Conservation (phyloP, 2,888 invertebrate genomes). For the Mythimna ferrago region DNA sequence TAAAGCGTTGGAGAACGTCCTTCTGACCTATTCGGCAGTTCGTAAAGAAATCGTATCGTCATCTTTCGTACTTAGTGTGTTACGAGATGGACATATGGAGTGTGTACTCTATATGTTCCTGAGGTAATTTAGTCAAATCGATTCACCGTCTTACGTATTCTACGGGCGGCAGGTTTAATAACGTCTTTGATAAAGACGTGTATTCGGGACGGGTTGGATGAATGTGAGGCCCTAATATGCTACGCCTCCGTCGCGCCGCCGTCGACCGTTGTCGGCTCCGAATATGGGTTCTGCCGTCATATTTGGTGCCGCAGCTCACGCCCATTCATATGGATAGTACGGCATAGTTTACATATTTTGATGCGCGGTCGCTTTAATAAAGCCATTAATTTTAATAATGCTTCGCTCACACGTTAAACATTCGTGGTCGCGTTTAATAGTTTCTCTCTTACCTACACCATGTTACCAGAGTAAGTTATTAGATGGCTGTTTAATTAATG, state of each 20-base stretch:
- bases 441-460: slow-evolving; percentile 63
- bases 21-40: slow-evolving; percentile 40
- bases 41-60: slow-evolving; percentile 45
- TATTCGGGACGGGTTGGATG: slow-evolving; percentile 79
- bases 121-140: slow-evolving; percentile 78
- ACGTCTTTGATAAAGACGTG: slow-evolving; percentile 85
- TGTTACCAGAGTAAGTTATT: slow-evolving; percentile 62
- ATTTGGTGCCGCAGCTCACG: slow-evolving; percentile 78
- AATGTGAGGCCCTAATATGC: slow-evolving; percentile 82
- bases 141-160: slow-evolving; percentile 77
- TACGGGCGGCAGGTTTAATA: slow-evolving; percentile 84
- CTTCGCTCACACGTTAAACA: slow-evolving; percentile 68
- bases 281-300: slow-evolving; percentile 82
- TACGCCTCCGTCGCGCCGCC: slow-evolving; percentile 75
- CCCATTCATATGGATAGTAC: slow-evolving; percentile 83
- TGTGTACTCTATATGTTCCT: slow-evolving; percentile 55
- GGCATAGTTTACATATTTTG: slow-evolving; percentile 85
- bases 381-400: slow-evolving; percentile 85
- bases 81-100: slow-evolving; percentile 51
- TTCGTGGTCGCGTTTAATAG: slow-evolving; percentile 69
- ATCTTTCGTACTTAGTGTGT: slow-evolving; percentile 38
- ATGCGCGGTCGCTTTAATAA: slow-evolving; percentile 79
- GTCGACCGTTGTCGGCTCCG: slow-evolving; percentile 84
- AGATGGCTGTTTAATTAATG: slow-evolving; percentile 57
- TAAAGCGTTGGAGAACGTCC: slow-evolving; percentile 63